Conservation (phyloP, 1,140 invertebrate genomes). For the Solenopsis fugax region DNA sequence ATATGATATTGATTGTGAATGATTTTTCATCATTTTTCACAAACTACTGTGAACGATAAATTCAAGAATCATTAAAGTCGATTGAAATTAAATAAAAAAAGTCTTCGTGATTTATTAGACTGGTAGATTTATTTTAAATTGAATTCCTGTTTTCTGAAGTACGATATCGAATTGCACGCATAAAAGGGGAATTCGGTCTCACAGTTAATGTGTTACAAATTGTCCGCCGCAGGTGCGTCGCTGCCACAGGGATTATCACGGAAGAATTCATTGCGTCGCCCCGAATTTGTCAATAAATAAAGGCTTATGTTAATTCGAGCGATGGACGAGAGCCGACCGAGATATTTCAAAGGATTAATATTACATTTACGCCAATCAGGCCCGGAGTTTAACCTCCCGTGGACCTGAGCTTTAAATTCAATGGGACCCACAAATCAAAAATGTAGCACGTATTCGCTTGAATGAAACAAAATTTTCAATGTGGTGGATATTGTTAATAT, state of each 20-base stretch:
- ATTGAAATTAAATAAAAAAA: background rate
- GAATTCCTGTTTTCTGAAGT: background rate
- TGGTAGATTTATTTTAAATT: background rate
- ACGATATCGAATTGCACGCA: background rate
- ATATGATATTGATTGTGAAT: background rate
- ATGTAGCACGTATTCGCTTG: background rate
- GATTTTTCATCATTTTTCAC: background rate
- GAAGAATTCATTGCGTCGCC: constrained; percentile 42
- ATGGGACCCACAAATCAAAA: constrained; percentile 9
- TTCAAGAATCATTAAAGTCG: background rate
- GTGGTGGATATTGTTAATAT: constrained; percentile 3
- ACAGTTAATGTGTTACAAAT: constrained; percentile 43
- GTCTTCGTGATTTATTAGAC: background rate
- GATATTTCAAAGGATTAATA: constrained; percentile 48
- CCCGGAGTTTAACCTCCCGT: constrained; percentile 25
- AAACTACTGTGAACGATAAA: background rate
- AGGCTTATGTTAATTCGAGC: constrained; percentile 51
- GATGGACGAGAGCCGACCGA: constrained; percentile 22
- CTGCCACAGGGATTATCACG: constrained; percentile 38
- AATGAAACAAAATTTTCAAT: constrained; percentile 37
- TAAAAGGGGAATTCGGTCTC: background rate
- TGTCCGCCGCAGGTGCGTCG: constrained; percentile 13
- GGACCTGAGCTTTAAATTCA: background rate
- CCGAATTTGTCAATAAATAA: constrained; percentile 52
- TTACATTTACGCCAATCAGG: constrained; percentile 36